These are phyloP conservation scores for Temnothorax ravouxi DNA, from an alignment of 2,888 invertebrate genomes.

Conservation along the genomic window DNA sequence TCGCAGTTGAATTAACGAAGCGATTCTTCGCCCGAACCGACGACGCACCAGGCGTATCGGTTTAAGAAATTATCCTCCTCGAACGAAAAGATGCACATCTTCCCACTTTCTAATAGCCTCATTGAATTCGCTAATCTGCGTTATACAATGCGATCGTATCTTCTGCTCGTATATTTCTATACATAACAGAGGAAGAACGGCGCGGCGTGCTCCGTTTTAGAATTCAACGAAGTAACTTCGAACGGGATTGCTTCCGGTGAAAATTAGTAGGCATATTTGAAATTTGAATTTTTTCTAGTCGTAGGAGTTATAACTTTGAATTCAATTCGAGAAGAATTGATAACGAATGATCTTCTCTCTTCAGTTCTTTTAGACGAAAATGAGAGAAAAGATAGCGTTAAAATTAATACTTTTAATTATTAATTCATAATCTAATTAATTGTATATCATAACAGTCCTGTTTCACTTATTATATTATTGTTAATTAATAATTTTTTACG, in stretches of 20 bases:
- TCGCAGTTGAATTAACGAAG: background rate
- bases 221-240: background rate
- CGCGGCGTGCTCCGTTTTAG: background rate
- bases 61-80: background rate
- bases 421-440: no score
- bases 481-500: background rate
- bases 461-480: background rate
- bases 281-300: background rate
- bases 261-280: background rate
- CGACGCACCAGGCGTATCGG: background rate
- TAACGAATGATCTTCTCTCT: background rate
- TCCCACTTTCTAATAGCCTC: constrained; percentile 1
- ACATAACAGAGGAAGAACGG: background rate
- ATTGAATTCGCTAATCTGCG: constrained; percentile 18
- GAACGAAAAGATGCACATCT: background rate
- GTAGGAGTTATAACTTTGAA: background rate
- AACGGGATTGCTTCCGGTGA: background rate
- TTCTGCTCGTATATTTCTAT: background rate
- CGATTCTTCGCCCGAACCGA: no score
- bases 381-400: background rate
- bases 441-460: no score
- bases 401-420: background rate
- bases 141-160: constrained; percentile 6
- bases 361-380: background rate
- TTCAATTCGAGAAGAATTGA: background rate